phyloP scores from a whole-genome alignment of 2,888 invertebrate species.

The Drosophila paramelanica region DNA sequence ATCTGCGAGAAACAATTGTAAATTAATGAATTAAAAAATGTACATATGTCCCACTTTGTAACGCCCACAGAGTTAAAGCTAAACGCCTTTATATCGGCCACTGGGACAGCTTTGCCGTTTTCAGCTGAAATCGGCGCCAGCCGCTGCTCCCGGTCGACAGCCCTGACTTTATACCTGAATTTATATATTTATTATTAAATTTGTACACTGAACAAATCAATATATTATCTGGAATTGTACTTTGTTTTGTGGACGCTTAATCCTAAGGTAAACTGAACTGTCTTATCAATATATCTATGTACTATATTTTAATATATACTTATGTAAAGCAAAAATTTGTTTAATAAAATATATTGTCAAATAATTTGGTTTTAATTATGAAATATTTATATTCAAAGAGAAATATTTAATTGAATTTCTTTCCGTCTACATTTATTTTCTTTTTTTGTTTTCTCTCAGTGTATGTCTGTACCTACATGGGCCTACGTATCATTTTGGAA shows the following conservation, averaged over 20 bases:
- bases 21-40: conserved; percentile 30
- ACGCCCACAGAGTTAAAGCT: conserved; percentile 59
- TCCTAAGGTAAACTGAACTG: too few relatives aligned
- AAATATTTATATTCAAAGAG: too few relatives aligned
- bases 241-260: too few relatives aligned
- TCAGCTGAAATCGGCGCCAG: conserved; percentile 20
- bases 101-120: conserved; percentile 40
- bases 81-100: conserved; percentile 64
- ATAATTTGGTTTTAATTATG: too few relatives aligned
- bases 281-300: too few relatives aligned
- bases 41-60: conserved; percentile 55
- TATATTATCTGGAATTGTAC: not conserved
- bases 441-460: conserved; percentile 2
- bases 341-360: too few relatives aligned
- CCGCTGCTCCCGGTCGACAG: conserved; percentile 16
- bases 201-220: not conserved
- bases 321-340: too few relatives aligned
- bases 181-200: conserved; percentile 38
- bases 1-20: conserved; percentile 33
- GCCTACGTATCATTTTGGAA: conserved; percentile 45
- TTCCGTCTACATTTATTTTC: too few relatives aligned
- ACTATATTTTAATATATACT: too few relatives aligned
- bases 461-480: conserved; percentile 23
- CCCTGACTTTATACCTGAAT: conserved; percentile 37
- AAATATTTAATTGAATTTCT: too few relatives aligned